Evolutionary conservation across 1,140 invertebrate species (phyloP).

Genomic region (Ericerus pela): DNA sequence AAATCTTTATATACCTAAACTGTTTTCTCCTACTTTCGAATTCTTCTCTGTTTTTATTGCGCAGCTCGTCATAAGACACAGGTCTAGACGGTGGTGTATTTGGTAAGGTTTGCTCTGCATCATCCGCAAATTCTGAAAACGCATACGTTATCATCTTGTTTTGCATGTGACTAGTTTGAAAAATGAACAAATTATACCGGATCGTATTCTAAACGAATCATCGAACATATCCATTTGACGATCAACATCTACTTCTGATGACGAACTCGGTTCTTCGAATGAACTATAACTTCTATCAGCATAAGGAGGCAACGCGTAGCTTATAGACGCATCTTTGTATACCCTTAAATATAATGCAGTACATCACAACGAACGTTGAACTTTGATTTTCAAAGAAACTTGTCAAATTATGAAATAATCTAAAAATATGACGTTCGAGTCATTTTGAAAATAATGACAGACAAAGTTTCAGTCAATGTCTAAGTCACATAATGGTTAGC

Average conservation of each 20-base stretch:
- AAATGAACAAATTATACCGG: neutral
- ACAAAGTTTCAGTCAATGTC: too few species aligned
- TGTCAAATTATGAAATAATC: too few species aligned
- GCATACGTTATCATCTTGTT: neutral
- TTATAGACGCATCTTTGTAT: slow-evolving; percentile 6
- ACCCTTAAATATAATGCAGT: too few species aligned
- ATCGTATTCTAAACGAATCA: slow-evolving; percentile 13
- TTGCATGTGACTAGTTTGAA: neutral
- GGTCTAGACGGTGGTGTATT: neutral
- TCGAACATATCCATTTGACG: slow-evolving; percentile 12
- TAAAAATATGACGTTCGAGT: too few species aligned
- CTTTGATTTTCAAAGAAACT: too few species aligned
- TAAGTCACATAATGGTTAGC: too few species aligned
- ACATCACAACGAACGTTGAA: too few species aligned
- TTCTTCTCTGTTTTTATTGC: slow-evolving; percentile 41
- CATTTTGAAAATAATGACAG: too few species aligned
- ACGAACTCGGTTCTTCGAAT: neutral
- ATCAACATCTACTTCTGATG: neutral
- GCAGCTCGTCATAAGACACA: slow-evolving; percentile 40
- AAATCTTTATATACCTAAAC: neutral
- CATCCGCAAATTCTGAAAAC: neutral
- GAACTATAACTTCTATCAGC: too few species aligned
- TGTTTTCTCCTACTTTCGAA: slow-evolving; percentile 29
- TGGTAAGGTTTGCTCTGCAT: neutral
- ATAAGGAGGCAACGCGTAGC: slow-evolving; percentile 3